Conservation (phyloP, 2,888 invertebrate genomes). For the Byasa hedistus region DNA sequence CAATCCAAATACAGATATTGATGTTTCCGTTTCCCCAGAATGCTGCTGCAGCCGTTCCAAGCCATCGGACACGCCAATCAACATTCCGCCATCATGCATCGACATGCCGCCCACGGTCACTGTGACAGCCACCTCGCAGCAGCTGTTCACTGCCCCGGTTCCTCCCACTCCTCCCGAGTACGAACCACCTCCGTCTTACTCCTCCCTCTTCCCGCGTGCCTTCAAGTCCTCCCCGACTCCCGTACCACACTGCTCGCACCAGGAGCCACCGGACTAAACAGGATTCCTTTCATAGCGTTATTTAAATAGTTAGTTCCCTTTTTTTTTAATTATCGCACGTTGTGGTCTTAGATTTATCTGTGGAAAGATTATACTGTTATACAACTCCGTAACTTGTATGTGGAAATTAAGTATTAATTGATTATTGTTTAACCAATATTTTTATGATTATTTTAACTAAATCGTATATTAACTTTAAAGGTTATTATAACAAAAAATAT, state of each 20-base stretch:
- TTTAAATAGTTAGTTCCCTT: conserved; percentile 42
- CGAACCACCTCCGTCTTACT: conserved; percentile 84
- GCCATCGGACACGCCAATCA: conserved; percentile 68
- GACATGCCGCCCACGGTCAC: conserved; percentile 71
- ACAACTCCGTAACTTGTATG: no score
- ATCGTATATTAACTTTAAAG: no score
- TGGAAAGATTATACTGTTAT: no score
- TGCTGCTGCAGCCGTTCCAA: conserved; percentile 75
- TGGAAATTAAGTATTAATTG: no score
- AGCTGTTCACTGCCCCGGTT: conserved; percentile 60
- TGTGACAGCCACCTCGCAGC: conserved; percentile 64
- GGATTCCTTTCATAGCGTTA: conserved; percentile 29
- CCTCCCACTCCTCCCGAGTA: conserved; percentile 81
- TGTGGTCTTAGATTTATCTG: conserved; percentile 8
- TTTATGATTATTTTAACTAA: no score
- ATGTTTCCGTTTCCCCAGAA: conserved; percentile 47
- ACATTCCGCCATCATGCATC: conserved; percentile 72
- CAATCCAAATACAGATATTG: no score
- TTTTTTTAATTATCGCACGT: conserved; percentile 13
- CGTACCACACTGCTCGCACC: conserved; percentile 72
- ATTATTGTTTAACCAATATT: no score
- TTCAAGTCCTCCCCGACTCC: conserved; percentile 71
- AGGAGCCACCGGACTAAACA: conserved; percentile 67
- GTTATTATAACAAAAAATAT: no score
- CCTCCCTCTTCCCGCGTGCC: conserved; percentile 81